These are phyloP conservation scores for Halyomorpha halys DNA, from an alignment of 1,140 invertebrate genomes.

Conservation along the genomic window DNA sequence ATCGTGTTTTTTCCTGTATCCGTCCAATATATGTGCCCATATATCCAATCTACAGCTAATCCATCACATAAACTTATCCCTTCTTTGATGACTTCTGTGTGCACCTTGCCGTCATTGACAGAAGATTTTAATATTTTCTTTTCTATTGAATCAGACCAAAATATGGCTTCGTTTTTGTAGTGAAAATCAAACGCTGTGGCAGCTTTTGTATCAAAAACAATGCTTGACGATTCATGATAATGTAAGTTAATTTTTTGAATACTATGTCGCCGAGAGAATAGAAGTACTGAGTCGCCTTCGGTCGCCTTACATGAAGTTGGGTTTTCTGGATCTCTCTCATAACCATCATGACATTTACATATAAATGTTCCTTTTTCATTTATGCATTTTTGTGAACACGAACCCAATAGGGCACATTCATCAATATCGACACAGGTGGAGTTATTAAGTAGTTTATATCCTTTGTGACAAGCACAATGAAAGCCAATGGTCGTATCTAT, in stretches of 20 bases:
- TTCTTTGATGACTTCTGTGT: constrained; percentile 67
- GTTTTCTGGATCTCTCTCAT: constrained; percentile 71
- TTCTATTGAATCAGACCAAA: constrained; percentile 76
- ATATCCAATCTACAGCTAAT: constrained; percentile 77
- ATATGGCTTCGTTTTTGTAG: constrained; percentile 62
- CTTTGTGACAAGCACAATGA: constrained; percentile 62
- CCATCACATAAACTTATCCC: constrained; percentile 66
- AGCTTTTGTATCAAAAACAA: constrained; percentile 71
- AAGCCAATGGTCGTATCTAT: constrained; percentile 69
- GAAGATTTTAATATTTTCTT: constrained; percentile 53
- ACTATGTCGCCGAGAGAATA: constrained; percentile 76
- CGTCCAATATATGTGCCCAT: constrained; percentile 87
- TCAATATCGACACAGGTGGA: constrained; percentile 79
- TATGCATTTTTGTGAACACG: constrained; percentile 84
- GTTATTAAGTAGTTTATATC: constrained; percentile 63
- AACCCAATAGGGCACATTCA: constrained; percentile 78
- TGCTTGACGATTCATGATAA: constrained; percentile 77
- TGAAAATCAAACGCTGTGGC: constrained; percentile 84
- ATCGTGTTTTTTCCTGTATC: constrained; percentile 86
- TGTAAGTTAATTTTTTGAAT: constrained; percentile 64
- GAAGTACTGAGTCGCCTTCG: constrained; percentile 58
- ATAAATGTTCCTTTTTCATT: constrained; percentile 87
- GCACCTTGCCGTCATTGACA: constrained; percentile 78
- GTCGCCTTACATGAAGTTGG: constrained; percentile 72
- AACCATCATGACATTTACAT: constrained; percentile 81